Percentiles rank a stretch among this genome's conserved stretches.
Conservation (phyloP, 2,888 invertebrate species). For the Melikaiella ostensackeni region DNA sequence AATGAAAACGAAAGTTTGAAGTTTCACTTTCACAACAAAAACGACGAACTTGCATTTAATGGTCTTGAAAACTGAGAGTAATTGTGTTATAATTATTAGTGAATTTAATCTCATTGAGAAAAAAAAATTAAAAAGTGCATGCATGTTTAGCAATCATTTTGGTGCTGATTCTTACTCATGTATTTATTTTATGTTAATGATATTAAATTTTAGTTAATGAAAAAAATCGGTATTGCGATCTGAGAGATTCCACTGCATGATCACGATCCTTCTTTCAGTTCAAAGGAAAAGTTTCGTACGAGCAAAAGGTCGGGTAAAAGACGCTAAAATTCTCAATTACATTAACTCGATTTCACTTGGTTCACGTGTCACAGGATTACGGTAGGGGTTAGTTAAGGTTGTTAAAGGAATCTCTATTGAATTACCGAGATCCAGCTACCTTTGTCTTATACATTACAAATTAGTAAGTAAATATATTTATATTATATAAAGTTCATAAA, state of each 20-base stretch:
- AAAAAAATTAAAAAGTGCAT: no score
- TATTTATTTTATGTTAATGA: no score
- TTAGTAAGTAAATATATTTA: no score
- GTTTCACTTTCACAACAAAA: constrained; percentile 9
- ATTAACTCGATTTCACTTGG: constrained; percentile 70
- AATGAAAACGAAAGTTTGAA: constrained; percentile 49
- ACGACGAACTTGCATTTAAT: constrained; percentile 26
- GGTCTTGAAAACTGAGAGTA: background rate
- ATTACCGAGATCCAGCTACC: constrained; percentile 58
- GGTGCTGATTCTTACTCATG: no score
- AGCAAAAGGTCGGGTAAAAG: constrained; percentile 60
- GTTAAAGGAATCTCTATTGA: constrained; percentile 71
- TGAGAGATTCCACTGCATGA: background rate
- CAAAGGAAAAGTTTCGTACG: constrained; percentile 25
- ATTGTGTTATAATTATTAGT: no score
- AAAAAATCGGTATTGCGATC: background rate
- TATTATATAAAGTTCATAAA: no score
- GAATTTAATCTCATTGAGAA: no score
- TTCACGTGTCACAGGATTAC: constrained; percentile 63
- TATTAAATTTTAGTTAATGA: background rate
- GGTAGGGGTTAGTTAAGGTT: constrained; percentile 72
- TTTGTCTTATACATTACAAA: constrained; percentile 20
- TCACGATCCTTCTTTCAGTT: background rate
- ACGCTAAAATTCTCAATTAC: constrained; percentile 72
- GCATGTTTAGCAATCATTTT: no score